phyloP scores from a whole-genome alignment of 1,140 invertebrate genomes.

The Cotesia glomerata region DNA sequence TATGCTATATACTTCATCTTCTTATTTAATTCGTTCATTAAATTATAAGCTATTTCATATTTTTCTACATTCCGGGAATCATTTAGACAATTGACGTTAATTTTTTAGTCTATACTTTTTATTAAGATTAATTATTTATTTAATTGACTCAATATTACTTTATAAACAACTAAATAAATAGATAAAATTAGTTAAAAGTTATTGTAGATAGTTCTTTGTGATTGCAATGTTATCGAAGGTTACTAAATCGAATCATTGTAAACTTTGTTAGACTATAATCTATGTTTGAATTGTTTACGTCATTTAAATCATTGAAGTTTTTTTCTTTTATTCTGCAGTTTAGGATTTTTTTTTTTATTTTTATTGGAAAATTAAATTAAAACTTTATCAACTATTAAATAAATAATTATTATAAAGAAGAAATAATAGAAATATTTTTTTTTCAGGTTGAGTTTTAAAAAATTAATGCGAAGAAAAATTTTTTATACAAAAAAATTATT shows the following conservation, averaged over 20 bases:
- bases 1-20: not conserved
- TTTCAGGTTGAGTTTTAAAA: too few species aligned
- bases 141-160: not conserved
- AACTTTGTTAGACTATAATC: too few species aligned
- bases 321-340: not conserved
- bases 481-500: too few species aligned
- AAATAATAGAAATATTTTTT: too few species aligned
- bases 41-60: not conserved
- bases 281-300: not conserved
- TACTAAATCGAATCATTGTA: not conserved
- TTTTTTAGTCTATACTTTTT: constrained; percentile 1
- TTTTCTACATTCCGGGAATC: not conserved
- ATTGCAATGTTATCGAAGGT: not conserved
- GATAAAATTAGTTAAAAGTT: not conserved
- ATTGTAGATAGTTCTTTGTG: not conserved
- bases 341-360: too few species aligned
- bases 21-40: not conserved
- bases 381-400: too few species aligned
- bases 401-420: too few species aligned
- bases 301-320: not conserved
- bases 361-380: too few species aligned
- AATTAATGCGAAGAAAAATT: too few species aligned
- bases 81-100: not conserved
- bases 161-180: not conserved
- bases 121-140: not conserved